Evolutionary conservation across 2,888 invertebrate species (phyloP).

Genomic region (Merodon equestris): DNA sequence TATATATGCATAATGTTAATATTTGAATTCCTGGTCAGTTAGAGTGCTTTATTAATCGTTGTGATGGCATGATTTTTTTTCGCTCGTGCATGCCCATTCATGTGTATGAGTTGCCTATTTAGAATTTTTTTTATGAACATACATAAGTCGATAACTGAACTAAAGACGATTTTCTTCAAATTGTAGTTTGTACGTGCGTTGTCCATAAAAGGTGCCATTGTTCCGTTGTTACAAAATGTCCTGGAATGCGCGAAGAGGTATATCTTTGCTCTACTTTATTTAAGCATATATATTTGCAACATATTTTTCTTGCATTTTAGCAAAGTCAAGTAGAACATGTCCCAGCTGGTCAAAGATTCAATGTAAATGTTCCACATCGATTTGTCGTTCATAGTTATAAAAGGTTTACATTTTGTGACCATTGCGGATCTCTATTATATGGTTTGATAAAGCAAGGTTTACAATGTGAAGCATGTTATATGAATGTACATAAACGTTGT

Average conservation of each 20-base stretch:
- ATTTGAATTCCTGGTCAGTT: no score
- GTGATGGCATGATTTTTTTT: no score
- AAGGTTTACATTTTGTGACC: slow-evolving; percentile 99
- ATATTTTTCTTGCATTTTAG: slow-evolving; percentile 69
- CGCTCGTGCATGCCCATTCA: no score
- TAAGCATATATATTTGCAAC: slow-evolving; percentile 1
- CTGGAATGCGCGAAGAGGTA: slow-evolving; percentile 95
- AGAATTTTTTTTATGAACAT: no score
- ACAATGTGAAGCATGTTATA: slow-evolving; percentile 96
- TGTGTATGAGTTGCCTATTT: no score
- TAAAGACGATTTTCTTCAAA: slow-evolving; percentile 53
- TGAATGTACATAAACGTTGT: slow-evolving; percentile 99
- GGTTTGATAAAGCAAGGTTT: slow-evolving; percentile 97
- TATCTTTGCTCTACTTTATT: slow-evolving; percentile 43
- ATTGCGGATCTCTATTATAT: slow-evolving; percentile 98
- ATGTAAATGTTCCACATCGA: slow-evolving; percentile 98
- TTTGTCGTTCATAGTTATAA: slow-evolving; percentile 98
- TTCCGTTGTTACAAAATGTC: slow-evolving; percentile 98
- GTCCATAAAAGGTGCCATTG: slow-evolving; percentile 99
- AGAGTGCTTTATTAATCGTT: no score
- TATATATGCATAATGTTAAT: no score
- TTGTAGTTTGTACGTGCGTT: slow-evolving; percentile 97
- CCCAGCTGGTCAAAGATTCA: slow-evolving; percentile 90
- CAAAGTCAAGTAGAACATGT: slow-evolving; percentile 82
- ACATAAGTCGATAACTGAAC: no score